These are phyloP conservation scores for Heloderma charlesbogerti DNA, from an alignment of 2,113 vertebrate species.

Conservation along the genomic window DNA sequence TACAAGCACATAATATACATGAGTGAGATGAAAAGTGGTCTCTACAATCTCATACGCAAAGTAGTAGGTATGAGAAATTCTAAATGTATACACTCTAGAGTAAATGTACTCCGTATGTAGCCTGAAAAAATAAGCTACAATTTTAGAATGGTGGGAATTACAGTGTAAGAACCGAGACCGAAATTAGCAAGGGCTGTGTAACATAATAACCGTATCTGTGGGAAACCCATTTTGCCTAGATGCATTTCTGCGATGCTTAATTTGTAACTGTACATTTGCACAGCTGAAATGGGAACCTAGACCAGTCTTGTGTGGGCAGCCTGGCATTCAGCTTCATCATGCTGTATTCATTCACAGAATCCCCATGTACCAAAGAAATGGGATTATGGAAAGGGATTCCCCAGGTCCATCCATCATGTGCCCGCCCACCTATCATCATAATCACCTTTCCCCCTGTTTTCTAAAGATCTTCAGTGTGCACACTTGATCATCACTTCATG, in stretches of 20 bases:
- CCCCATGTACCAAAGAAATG: not conserved
- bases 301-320: not conserved
- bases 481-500: not conserved
- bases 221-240: not conserved
- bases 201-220: not conserved
- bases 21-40: not conserved
- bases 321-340: not conserved
- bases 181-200: slow-evolving; percentile 14
- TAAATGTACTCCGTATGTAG: not conserved
- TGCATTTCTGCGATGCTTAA: slow-evolving; percentile 10
- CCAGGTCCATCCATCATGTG: not conserved
- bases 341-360: not conserved
- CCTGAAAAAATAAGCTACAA: slow-evolving; percentile 1
- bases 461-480: not conserved
- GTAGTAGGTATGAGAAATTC: slow-evolving; percentile 1
- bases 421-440: not conserved
- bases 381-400: not conserved
- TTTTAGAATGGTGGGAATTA: slow-evolving; percentile 15
- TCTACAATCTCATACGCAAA: not conserved
- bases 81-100: not conserved
- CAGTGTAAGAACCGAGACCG: not conserved
- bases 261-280: slow-evolving; percentile 18
- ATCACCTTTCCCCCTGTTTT: not conserved
- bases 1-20: not conserved
- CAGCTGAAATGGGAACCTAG: not conserved